Conservation (phyloP, 2,797 vertebrate species). For the Rallus crepitans region DNA sequence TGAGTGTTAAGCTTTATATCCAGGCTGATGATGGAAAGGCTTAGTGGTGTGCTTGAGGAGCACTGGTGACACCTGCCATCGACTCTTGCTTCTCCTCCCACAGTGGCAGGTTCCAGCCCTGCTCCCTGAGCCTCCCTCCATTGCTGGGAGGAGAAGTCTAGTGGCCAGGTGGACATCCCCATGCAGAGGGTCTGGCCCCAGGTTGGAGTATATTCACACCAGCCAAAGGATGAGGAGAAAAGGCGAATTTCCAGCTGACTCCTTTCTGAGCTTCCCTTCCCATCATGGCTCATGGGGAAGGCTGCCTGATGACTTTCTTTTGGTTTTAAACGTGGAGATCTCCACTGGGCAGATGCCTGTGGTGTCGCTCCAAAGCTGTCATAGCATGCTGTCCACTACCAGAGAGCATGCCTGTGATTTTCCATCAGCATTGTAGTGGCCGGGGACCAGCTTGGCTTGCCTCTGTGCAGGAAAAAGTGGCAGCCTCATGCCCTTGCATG, state of each 20-base stretch:
- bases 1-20: not conserved
- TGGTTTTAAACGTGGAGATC: not conserved
- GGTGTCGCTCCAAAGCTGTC: not conserved
- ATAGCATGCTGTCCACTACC: not conserved
- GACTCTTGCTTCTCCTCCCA: not conserved
- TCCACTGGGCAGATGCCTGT: not conserved
- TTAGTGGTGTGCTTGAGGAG: not conserved
- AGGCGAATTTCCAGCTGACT: not conserved
- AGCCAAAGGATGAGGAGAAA: not conserved
- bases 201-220: rapidly evolving
- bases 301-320: not conserved
- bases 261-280: not conserved
- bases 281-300: not conserved
- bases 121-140: not conserved
- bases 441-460: too few relatives aligned
- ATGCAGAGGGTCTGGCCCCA: not conserved
- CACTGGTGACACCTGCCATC: rapidly evolving
- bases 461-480: not conserved
- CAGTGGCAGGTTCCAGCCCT: rapidly evolving
- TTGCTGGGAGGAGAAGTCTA: not conserved
- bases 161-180: not conserved
- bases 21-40: not conserved
- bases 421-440: not conserved
- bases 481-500: rapidly evolving
- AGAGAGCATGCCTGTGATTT: not conserved